These are phyloP conservation scores for Tragelaphus imberbis DNA, from an alignment of 2,113 vertebrate species.

Conservation along the genomic window DNA sequence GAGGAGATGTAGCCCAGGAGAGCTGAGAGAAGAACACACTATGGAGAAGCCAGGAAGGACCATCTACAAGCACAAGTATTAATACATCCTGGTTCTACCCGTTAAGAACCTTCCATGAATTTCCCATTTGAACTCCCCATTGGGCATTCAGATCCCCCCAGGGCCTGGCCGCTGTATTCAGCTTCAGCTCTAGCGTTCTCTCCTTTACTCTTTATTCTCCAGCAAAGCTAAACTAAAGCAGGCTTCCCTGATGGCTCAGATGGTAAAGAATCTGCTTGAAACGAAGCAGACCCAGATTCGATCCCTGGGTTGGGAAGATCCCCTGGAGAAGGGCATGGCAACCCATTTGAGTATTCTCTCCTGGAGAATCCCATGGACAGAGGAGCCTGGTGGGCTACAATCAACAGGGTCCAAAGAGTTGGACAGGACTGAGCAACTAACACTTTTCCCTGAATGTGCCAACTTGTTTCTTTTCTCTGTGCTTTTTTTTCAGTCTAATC, in stretches of 20 bases:
- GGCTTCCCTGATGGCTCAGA: neutral
- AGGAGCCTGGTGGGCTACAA: neutral
- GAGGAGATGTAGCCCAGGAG: neutral
- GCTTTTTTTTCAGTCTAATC: neutral
- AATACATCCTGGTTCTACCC: neutral
- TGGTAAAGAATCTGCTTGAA: neutral
- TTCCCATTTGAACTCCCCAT: neutral
- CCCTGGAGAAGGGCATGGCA: neutral
- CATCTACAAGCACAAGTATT: neutral
- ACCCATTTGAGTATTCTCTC: neutral
- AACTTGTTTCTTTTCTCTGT: neutral
- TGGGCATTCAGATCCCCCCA: neutral
- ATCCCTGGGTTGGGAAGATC: neutral
- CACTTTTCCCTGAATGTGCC: neutral
- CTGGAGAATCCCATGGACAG: neutral
- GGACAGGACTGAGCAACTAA: neutral
- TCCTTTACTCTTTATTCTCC: neutral
- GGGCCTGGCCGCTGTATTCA: neutral
- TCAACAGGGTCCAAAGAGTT: neutral
- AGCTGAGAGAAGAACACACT: neutral
- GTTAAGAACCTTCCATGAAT: neutral
- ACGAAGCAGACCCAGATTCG: neutral
- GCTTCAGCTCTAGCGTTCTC: neutral
- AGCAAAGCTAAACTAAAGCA: neutral
- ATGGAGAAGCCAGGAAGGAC: neutral